Evolutionary conservation across 2,113 vertebrate genomes (phyloP).

Genomic region (Acanthochromis polyacanthus): DNA sequence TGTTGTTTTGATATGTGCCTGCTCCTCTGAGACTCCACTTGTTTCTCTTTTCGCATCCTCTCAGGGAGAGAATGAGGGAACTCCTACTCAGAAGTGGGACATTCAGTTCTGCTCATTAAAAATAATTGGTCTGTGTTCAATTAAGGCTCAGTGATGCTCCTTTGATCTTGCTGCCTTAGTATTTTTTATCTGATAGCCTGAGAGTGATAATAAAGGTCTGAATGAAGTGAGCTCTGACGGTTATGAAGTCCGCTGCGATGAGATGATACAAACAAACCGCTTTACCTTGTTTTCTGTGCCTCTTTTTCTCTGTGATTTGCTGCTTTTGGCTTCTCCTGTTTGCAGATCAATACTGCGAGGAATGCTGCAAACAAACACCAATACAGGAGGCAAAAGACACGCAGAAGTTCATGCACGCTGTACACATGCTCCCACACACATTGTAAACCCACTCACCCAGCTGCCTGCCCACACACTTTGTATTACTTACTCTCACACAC

Average conservation of each 20-base stretch:
- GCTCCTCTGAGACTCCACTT: constrained; percentile 55
- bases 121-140: constrained; percentile 81
- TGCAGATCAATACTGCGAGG: constrained; percentile 21
- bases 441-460: constrained; percentile 43
- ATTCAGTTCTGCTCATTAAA: constrained; percentile 75
- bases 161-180: constrained; percentile 69
- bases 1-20: constrained; percentile 52
- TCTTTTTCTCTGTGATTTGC: not conserved
- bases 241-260: not conserved
- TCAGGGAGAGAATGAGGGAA: constrained; percentile 51
- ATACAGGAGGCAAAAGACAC: constrained; percentile 30
- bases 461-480: constrained; percentile 36
- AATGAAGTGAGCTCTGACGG: constrained; percentile 32
- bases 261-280: constrained; percentile 15
- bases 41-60: constrained; percentile 46
- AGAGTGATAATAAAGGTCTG: constrained; percentile 34
- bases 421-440: constrained; percentile 31
- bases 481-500: constrained; percentile 45
- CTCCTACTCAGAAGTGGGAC: constrained; percentile 68
- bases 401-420: constrained; percentile 34
- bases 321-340: constrained; percentile 11
- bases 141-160: constrained; percentile 63
- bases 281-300: constrained; percentile 8
- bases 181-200: constrained; percentile 41
- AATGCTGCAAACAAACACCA: constrained; percentile 6